These are phyloP conservation scores for Thymallus thymallus DNA, from an alignment of 2,113 vertebrate genomes.

Conservation along the genomic window DNA sequence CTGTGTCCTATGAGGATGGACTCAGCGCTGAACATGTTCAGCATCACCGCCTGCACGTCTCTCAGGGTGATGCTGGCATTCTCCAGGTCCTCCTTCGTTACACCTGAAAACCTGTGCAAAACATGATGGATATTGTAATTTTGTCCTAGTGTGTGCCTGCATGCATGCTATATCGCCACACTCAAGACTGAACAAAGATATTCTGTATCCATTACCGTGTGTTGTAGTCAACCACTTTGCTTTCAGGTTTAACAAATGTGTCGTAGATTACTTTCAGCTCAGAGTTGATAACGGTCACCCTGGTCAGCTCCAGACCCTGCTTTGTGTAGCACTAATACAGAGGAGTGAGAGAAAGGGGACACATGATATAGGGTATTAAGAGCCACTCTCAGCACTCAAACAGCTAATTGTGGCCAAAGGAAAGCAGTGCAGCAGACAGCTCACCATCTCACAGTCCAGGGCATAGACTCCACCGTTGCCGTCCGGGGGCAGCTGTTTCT, in stretches of 20 bases:
- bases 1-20: constrained; percentile 95
- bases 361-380: neutral
- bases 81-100: constrained; percentile 90
- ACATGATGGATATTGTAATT: neutral
- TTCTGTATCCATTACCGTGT: constrained; percentile 75
- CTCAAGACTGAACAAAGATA: no score
- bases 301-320: constrained; percentile 90
- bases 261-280: constrained; percentile 90
- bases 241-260: constrained; percentile 91
- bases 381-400: neutral
- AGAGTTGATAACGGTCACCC: constrained; percentile 91
- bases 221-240: constrained; percentile 94
- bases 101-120: constrained; percentile 87
- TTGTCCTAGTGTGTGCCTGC: neutral
- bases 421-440: constrained; percentile 30
- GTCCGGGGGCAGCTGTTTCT: constrained; percentile 77
- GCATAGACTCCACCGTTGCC: constrained; percentile 86
- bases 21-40: constrained; percentile 92
- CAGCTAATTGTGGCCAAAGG: no score
- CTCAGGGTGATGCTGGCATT: constrained; percentile 84
- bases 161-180: no score
- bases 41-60: constrained; percentile 92
- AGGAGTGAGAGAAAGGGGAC: neutral
- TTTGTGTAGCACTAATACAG: constrained; percentile 89
- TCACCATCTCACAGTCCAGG: constrained; percentile 97